Base-by-base conservation (phyloP, 2,797 vertebrate genomes). In the Apodemus agrarius region DNA sequence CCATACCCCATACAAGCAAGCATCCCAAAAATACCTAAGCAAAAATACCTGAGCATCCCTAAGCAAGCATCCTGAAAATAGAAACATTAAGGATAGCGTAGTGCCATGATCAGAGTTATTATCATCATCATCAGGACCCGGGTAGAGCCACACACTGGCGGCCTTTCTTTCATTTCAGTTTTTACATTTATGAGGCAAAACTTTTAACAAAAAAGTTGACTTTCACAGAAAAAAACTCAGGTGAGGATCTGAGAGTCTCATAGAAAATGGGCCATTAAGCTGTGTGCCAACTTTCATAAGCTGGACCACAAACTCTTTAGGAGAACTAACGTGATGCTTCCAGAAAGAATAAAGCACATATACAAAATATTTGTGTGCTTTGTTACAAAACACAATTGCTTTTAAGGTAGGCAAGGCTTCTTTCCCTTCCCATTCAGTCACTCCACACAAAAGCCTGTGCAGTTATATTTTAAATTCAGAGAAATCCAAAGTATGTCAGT, bases 101-200 rank as follows among this genome's bases (percentile, higher is more conserved):
- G n/a, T 12, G 24, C 34, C 4, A 12, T 59, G 17, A 29, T 31
- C 34, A 69, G 46, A 0, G 26, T 40, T 4, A 26, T 59, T 10
- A 9, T 24, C 6, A 63, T 76, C 11, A 65, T 26, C 46, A 1
- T 37, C 31, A 12, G 22, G 13, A 6, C 31, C n/a, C 0, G 7
- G 21, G 6, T 52, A 3, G 11, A 54, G 3, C 2, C 24, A 0
- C 57, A 1, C 8, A 1, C 19, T 40, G 19, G 24, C 6, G 16
- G 49, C 2, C 88, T 65, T 91, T 11, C 17, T 79, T 26, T 63
- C 17, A 34, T 88, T 81, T 89, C 12, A 67, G 8, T 11, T 29
- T 21, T 78, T 6, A 81, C 22, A 37, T 3, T 2, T 61, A 19
- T 57, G 3, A 67, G 6, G 22, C 6, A 74, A 13, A 37, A 74